Evolutionary conservation across 2,888 invertebrate species (phyloP).

Genomic region (Ectemnius lituratus): DNA sequence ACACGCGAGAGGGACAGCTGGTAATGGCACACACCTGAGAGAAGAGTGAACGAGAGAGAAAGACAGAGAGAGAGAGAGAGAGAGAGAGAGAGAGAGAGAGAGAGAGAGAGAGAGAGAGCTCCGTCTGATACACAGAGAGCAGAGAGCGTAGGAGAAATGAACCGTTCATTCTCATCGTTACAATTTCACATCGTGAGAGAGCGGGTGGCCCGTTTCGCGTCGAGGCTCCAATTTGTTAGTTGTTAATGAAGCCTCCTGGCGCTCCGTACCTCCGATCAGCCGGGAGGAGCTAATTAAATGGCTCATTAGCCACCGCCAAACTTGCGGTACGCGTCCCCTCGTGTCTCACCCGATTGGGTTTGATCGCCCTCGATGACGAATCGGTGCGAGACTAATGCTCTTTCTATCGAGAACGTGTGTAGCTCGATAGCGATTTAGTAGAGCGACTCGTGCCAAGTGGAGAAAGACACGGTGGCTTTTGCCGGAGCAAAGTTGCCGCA

Average conservation of each 20-base stretch:
- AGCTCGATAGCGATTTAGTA: no score
- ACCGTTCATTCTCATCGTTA: conserved; percentile 66
- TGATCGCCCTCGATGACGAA: no score
- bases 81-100: no score
- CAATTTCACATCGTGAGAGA: conserved; percentile 74
- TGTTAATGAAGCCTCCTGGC: conserved; percentile 41
- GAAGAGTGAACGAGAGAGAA: not conserved
- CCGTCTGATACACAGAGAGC: no score
- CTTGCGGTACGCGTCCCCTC: not conserved
- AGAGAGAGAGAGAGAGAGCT: no score
- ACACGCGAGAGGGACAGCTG: not conserved
- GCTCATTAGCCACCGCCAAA: conserved; percentile 7
- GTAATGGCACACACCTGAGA: not conserved
- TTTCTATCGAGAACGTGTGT: no score
- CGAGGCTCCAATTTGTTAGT: conserved; percentile 44
- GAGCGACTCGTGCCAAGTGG: no score
- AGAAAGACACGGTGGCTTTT: no score
- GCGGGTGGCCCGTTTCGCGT: conserved; percentile 60
- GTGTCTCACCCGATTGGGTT: not conserved
- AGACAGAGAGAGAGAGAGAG: no score
- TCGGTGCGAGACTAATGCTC: no score
- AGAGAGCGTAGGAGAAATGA: conserved; percentile 33
- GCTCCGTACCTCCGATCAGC: conserved; percentile 12
- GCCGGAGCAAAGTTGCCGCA: no score
- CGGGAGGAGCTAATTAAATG: conserved; percentile 30